These are phyloP conservation scores for Semnornis frantzii DNA, from an alignment of 2,113 vertebrate genomes.

Conservation along the genomic window DNA sequence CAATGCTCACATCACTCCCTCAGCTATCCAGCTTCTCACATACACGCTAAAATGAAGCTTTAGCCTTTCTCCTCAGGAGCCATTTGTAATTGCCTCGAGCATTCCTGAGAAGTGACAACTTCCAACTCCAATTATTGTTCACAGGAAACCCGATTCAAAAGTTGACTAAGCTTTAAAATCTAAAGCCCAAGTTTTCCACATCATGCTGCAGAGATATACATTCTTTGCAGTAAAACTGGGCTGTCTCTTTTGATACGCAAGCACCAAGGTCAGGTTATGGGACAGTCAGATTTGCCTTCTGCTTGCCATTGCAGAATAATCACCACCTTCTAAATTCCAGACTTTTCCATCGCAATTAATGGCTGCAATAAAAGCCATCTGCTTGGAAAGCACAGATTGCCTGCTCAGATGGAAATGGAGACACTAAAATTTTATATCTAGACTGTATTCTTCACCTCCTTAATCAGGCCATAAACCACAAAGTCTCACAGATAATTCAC, in stretches of 20 bases:
- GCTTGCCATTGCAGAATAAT: neutral
- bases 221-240: neutral
- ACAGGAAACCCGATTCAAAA: neutral
- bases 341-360: neutral
- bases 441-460: neutral
- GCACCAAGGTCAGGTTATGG: neutral
- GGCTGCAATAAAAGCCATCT: constrained; percentile 10
- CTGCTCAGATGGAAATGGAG: neutral
- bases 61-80: neutral
- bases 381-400: constrained; percentile 2
- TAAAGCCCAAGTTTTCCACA: neutral
- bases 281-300: neutral
- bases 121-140: neutral
- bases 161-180: neutral
- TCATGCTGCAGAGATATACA: neutral
- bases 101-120: neutral
- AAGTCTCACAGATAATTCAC: neutral
- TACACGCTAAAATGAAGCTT: neutral
- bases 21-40: neutral
- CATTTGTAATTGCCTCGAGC: neutral
- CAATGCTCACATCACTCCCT: neutral
- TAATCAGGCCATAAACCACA: neutral
- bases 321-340: neutral
- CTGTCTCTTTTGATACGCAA: neutral
- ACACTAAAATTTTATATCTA: neutral